phyloP scores from a whole-genome alignment of 2,113 vertebrate species.

The Paramormyrops kingsleyae region DNA sequence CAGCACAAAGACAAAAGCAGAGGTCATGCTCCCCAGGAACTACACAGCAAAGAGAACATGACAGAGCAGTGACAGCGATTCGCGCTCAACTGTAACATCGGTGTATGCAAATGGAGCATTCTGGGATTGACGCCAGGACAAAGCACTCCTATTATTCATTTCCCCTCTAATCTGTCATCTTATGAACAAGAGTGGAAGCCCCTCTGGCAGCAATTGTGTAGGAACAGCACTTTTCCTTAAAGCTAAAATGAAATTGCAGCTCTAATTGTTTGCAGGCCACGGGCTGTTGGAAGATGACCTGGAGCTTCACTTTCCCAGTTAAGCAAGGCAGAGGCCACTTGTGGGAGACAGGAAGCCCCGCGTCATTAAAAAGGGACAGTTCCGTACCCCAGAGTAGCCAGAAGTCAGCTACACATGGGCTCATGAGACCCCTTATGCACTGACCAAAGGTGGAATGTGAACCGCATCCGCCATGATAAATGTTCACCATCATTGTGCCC shows the following conservation, averaged over 20 bases:
- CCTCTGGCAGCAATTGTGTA: not conserved
- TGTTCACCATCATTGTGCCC: not conserved
- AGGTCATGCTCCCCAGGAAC: not conserved
- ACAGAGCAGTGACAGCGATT: not conserved
- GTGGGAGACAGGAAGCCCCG: not conserved
- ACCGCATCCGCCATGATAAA: not conserved
- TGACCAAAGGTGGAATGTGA: not conserved
- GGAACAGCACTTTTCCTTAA: slow-evolving; percentile 9
- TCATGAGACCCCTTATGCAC: not conserved
- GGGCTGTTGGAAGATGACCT: not conserved
- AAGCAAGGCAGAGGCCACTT: not conserved
- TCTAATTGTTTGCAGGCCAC: not conserved
- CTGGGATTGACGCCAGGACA: slow-evolving; percentile 16
- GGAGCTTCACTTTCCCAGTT: not conserved
- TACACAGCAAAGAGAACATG: not conserved
- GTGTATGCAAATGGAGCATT: slow-evolving; percentile 13
- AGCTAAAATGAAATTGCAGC: not conserved
- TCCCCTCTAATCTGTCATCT: slow-evolving; percentile 13
- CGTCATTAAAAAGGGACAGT: not conserved
- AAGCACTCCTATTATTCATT: slow-evolving; percentile 12
- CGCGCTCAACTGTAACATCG: not conserved
- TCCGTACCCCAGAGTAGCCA: not conserved
- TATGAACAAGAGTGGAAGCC: not conserved
- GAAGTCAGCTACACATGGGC: not conserved
- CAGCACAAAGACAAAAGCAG: slow-evolving; percentile 8